Percentiles rank a stretch among this genome's conserved stretches.
phyloP scores from a whole-genome alignment of 2,888 invertebrate genomes.

The Globia sparganii region DNA sequence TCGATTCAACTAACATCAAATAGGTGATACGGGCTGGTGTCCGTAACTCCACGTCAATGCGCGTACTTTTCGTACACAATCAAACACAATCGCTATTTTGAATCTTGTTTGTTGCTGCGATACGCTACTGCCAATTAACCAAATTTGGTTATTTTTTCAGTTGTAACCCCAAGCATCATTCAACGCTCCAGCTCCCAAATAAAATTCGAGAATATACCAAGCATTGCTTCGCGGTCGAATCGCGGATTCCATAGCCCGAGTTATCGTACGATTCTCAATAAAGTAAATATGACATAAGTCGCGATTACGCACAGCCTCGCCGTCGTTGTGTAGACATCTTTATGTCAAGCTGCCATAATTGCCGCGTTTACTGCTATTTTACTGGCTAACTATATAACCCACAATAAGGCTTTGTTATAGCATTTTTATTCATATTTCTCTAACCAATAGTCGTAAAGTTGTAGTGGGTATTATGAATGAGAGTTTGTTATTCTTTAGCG shows the following conservation, averaged over 20 bases:
- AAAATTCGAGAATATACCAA: neutral
- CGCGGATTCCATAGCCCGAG: slow-evolving; percentile 42
- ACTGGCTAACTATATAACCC: slow-evolving; percentile 42
- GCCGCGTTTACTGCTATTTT: slow-evolving; percentile 54
- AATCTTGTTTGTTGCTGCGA: too few relatives aligned
- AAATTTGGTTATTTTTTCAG: neutral
- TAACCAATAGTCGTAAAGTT: slow-evolving; percentile 55
- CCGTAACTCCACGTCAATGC: too few relatives aligned
- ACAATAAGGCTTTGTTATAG: slow-evolving; percentile 45
- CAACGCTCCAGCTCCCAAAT: neutral
- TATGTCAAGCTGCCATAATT: slow-evolving; percentile 54
- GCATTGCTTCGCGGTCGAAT: neutral
- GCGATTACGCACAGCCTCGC: slow-evolving; percentile 44
- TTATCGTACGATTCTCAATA: slow-evolving; percentile 26
- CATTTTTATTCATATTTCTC: slow-evolving; percentile 60
- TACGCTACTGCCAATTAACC: too few relatives aligned
- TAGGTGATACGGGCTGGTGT: too few relatives aligned
- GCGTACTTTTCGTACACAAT: too few relatives aligned
- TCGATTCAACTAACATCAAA: too few relatives aligned
- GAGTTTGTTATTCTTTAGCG: slow-evolving; percentile 25
- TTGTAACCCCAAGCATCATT: neutral
- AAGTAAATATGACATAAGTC: slow-evolving; percentile 53
- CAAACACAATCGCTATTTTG: too few relatives aligned
- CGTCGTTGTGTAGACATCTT: slow-evolving; percentile 49
- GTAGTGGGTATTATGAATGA: slow-evolving; percentile 34